phyloP scores from a whole-genome alignment of 2,113 vertebrate species.

The Lophura nycthemera region DNA sequence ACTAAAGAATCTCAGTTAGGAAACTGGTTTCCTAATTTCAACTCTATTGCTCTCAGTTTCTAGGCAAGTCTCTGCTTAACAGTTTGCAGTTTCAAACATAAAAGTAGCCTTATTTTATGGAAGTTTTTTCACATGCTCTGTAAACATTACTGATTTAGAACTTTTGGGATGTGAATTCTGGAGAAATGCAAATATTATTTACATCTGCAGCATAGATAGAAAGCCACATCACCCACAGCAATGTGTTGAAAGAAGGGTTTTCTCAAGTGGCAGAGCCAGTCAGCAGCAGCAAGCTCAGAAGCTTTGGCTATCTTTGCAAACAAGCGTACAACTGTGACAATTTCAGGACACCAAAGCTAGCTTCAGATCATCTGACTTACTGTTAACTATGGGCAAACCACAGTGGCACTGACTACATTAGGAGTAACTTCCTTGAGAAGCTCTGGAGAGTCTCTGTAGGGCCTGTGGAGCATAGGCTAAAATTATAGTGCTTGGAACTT shows the following conservation, averaged over 20 bases:
- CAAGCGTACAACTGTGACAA: neutral
- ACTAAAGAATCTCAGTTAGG: neutral
- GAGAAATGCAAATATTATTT: neutral
- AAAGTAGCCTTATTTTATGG: neutral
- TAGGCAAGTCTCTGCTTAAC: neutral
- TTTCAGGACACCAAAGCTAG: neutral
- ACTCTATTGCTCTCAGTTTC: neutral
- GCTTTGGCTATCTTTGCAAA: neutral
- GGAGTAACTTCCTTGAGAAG: neutral
- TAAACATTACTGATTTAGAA: neutral
- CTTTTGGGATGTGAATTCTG: neutral
- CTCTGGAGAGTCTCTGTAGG: neutral
- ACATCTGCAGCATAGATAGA: neutral
- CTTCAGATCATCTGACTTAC: neutral
- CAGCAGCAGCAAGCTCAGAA: neutral
- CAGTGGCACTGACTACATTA: neutral
- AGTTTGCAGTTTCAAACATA: neutral
- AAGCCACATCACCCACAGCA: neutral
- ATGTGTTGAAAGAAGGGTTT: neutral
- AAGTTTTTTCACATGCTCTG: neutral
- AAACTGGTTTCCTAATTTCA: conserved; percentile 2
- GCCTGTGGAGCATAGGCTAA: neutral
- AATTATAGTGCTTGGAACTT: neutral
- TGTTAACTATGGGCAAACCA: neutral
- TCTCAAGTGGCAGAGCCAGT: neutral